These are phyloP conservation scores for Hydrocynus forskahlii DNA, from an alignment of 2,797 vertebrate species.

Conservation along the genomic window DNA sequence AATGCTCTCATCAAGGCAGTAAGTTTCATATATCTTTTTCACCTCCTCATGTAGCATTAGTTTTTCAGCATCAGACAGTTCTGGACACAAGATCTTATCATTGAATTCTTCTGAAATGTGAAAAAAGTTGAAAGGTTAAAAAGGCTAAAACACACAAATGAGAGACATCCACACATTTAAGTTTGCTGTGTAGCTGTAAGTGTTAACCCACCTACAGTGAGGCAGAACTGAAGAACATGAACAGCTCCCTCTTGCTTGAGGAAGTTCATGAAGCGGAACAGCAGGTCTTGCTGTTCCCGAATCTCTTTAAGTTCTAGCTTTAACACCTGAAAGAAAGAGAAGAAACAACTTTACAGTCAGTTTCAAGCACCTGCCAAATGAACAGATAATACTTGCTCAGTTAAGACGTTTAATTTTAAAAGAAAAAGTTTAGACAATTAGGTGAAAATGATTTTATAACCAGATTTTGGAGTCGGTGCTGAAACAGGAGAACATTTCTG, in stretches of 20 bases:
- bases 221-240: slow-evolving; percentile 95
- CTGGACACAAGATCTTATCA: slow-evolving; percentile 91
- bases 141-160: background rate
- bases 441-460: too few relatives aligned
- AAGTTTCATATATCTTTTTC: slow-evolving; percentile 94
- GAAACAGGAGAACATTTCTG: background rate
- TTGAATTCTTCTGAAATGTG: slow-evolving; percentile 92
- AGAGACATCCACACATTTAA: too few relatives aligned
- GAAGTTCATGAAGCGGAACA: slow-evolving; percentile 99
- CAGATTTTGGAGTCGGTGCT: background rate
- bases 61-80: slow-evolving; percentile 89
- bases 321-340: slow-evolving; percentile 80
- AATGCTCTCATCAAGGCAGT: slow-evolving; percentile 94
- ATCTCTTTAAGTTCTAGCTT: slow-evolving; percentile 96
- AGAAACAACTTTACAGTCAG: background rate
- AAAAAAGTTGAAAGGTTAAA: background rate
- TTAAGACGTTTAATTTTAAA: too few relatives aligned
- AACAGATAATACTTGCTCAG: too few relatives aligned
- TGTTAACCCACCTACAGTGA: slow-evolving; percentile 86
- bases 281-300: slow-evolving; percentile 92
- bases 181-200: too few relatives aligned
- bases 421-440: background rate
- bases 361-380: background rate
- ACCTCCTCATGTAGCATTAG: slow-evolving; percentile 91
- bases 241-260: slow-evolving; percentile 96